Evolutionary conservation across 2,113 vertebrate species (phyloP), one percentile per base, ranked within the genome.

Genomic region (Tichodroma muraria): DNA sequence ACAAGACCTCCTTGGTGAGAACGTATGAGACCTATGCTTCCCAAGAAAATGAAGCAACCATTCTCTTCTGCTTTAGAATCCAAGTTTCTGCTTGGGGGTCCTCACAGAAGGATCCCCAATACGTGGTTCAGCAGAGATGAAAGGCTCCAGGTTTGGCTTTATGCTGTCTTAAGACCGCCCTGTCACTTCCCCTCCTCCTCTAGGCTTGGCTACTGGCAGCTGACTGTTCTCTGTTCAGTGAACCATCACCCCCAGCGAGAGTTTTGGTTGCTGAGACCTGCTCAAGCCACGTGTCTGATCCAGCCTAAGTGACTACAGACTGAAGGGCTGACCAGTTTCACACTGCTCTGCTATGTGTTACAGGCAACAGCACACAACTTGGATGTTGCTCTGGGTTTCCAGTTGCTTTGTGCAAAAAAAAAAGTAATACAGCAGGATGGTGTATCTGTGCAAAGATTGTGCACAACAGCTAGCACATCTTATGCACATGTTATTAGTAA

Each of bases 1-100:
- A 80, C 63, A 85, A 90, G 64, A 64, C 79, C 66, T 88, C 72
- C 69, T 78, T 4, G 28, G 80, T 49, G 40, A 89, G 95, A 97
- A 89, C 0, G 5, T 1, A 14, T 25, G 82, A 64, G 84, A 70
- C 40, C 50, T 84, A 68, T 0, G 9, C 87, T 97, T 97, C 96
- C 44, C 56, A 96, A 94, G 94, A 80, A 97, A 95, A 94, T 12
- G 40, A 66, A 97, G 66, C 45, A 94, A 94, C 27, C 61, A 44
- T 80, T 81, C 38, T 75, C 57, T 91, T 78, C 88, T 70, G 16
- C 63, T 90, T 92, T 44, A 80, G 68, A 85, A 94, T 91, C 40
- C 50, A 60, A 86, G 47, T 35, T 88, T 84, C 72, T 76, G 45
- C 72, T 64, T 37, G 14, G 8, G 25, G 81, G 12, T 35, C 42